Evolutionary conservation across 37 sponge, comb jelly and placozoan species (phyloP).

Genomic region (Axinella damicornis): DNA sequence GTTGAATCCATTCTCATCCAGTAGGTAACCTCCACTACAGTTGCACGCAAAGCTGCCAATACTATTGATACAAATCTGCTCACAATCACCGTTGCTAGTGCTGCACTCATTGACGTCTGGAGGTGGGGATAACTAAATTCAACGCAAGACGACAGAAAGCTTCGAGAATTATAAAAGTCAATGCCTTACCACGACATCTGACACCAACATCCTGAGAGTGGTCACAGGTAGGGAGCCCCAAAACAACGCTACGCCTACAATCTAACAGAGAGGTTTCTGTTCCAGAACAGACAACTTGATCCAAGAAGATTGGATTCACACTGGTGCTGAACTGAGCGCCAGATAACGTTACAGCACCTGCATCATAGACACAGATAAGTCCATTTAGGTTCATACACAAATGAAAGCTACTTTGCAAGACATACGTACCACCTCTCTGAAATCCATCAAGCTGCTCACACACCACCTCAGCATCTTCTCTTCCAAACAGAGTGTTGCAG

Average conservation of each 20-base stretch:
- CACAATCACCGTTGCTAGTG: background rate
- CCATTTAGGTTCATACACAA: background rate
- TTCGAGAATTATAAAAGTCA: too few species aligned
- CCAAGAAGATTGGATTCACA: conserved; percentile 43
- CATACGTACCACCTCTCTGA: conserved; percentile 12
- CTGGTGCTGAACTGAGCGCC: conserved; percentile 32
- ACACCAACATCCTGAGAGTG: conserved; percentile 74
- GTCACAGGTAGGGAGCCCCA: conserved; percentile 44
- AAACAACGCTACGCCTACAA: background rate
- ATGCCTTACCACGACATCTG: conserved; percentile 39
- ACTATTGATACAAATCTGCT: conserved; percentile 43
- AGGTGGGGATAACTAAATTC: too few species aligned
- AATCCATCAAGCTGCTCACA: conserved; percentile 53
- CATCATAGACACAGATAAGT: too few species aligned
- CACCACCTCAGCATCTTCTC: conserved; percentile 46
- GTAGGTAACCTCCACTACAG: conserved; percentile 18
- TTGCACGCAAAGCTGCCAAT: conserved; percentile 56
- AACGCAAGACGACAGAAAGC: too few species aligned
- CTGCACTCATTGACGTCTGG: conserved; percentile 58
- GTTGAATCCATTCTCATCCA: background rate
- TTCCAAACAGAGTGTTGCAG: conserved; percentile 56
- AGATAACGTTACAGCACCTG: background rate
- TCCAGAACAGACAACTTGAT: conserved; percentile 11
- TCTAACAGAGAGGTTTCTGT: conserved; percentile 12
- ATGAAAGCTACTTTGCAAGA: conserved; percentile 37